Percentiles rank a stretch among this genome's conserved stretches.
Evolutionary conservation across 2,888 invertebrate genomes (phyloP).

Genomic region (Euspilapteryx auroguttella): DNA sequence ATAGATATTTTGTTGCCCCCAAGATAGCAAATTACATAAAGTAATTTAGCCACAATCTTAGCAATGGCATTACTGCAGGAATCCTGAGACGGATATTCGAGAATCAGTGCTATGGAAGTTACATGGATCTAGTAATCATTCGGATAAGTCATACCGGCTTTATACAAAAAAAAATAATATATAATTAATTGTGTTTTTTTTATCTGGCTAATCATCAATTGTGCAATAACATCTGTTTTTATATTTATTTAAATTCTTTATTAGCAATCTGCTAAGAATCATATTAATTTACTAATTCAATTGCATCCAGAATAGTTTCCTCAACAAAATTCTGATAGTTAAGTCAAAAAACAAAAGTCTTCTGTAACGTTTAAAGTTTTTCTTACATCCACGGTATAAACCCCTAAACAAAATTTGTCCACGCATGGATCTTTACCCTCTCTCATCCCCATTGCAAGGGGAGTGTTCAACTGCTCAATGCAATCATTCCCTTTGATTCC

Average conservation of each 20-base stretch:
- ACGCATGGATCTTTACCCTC: constrained; percentile 45
- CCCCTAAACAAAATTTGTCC: constrained; percentile 46
- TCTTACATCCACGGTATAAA: constrained; percentile 12
- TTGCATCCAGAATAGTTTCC: neutral
- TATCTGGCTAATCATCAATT: too few species aligned
- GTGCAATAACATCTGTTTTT: too few species aligned
- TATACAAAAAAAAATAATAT: too few species aligned
- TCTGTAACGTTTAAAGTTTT: too few species aligned
- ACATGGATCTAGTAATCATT: neutral
- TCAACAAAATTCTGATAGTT: too few species aligned
- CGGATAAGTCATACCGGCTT: neutral
- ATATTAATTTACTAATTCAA: too few species aligned
- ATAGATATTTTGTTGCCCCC: constrained; percentile 28
- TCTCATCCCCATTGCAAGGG: constrained; percentile 36
- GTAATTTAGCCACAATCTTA: constrained; percentile 47
- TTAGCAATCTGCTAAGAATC: too few species aligned
- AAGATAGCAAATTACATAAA: constrained; percentile 41
- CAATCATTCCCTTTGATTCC: constrained; percentile 57
- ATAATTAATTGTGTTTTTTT: too few species aligned
- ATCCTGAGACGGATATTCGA: constrained; percentile 26
- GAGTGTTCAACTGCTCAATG: too few species aligned
- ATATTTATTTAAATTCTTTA: too few species aligned
- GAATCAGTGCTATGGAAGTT: constrained; percentile 14
- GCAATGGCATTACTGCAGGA: constrained; percentile 42
- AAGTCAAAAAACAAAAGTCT: too few species aligned